These are phyloP conservation scores for Python bivittatus DNA, from an alignment of 2,113 vertebrate genomes.

Conservation along the genomic window DNA sequence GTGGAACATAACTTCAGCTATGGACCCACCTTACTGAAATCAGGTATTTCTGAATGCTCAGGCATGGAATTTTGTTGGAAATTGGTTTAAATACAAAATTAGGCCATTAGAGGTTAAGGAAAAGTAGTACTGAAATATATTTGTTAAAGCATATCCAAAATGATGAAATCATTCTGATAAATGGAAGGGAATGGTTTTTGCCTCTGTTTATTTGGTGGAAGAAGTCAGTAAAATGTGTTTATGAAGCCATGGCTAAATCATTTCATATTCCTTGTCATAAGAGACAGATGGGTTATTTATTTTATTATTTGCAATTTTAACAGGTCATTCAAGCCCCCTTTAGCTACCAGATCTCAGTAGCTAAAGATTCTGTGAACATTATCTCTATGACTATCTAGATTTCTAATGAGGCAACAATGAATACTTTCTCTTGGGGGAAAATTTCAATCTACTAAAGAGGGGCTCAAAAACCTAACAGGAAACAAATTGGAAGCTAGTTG, in stretches of 20 bases:
- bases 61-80: not conserved
- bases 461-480: not conserved
- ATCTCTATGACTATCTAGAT: slow-evolving; percentile 18
- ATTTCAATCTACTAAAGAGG: not conserved
- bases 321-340: slow-evolving; percentile 39
- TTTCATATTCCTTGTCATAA: slow-evolving; percentile 31
- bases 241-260: slow-evolving; percentile 19
- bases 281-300: slow-evolving; percentile 1
- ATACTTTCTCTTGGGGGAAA: not conserved
- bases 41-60: not conserved
- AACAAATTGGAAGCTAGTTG: not conserved
- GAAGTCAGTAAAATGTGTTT: slow-evolving; percentile 9
- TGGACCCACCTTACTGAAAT: not conserved
- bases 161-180: not conserved
- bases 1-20: not conserved
- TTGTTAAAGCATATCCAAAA: not conserved
- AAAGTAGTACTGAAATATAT: not conserved
- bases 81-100: not conserved
- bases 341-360: slow-evolving; percentile 26
- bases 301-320: slow-evolving; percentile 33
- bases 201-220: not conserved
- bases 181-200: not conserved
- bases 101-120: not conserved
- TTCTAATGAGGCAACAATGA: not conserved
- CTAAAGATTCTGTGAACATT: not conserved